phyloP scores from a whole-genome alignment of 2,797 vertebrate genomes.

The Hybognathus amarus region DNA sequence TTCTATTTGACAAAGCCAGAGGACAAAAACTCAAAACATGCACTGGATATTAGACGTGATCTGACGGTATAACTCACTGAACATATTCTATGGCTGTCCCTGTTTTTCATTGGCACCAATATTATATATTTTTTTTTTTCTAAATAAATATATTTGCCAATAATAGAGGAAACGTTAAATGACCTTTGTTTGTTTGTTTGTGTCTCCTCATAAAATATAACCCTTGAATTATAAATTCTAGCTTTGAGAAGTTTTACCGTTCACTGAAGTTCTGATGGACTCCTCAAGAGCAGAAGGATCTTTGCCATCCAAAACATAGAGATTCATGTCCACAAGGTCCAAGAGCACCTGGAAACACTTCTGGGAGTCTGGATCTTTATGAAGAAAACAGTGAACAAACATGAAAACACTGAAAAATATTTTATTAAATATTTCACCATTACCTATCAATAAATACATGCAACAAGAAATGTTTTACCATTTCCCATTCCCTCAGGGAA shows the following conservation, averaged over 20 bases:
- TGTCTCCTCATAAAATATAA: too few relatives aligned
- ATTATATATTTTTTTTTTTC: too few relatives aligned
- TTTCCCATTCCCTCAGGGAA: background rate
- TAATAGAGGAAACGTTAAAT: too few relatives aligned
- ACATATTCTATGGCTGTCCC: too few relatives aligned
- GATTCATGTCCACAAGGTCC: background rate
- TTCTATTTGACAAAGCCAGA: too few relatives aligned
- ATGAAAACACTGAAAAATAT: background rate
- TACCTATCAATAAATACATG: background rate
- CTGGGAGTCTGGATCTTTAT: background rate
- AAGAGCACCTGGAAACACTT: background rate
- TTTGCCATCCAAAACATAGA: background rate
- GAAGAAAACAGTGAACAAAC: background rate
- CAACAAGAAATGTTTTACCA: background rate
- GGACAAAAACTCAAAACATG: too few relatives aligned
- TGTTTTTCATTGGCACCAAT: too few relatives aligned
- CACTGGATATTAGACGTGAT: too few relatives aligned
- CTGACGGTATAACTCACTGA: too few relatives aligned
- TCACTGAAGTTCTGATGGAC: background rate
- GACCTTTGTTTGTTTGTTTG: too few relatives aligned
- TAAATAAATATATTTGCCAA: too few relatives aligned
- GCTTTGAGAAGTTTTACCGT: background rate
- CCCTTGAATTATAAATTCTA: too few relatives aligned
- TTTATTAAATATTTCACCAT: background rate
- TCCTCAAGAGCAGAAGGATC: background rate